A percentile compares a stretch with the other conserved stretches of the same genome.
Evolutionary conservation across 2,888 invertebrate genomes (phyloP).

Genomic region (Adela reaumurella): DNA sequence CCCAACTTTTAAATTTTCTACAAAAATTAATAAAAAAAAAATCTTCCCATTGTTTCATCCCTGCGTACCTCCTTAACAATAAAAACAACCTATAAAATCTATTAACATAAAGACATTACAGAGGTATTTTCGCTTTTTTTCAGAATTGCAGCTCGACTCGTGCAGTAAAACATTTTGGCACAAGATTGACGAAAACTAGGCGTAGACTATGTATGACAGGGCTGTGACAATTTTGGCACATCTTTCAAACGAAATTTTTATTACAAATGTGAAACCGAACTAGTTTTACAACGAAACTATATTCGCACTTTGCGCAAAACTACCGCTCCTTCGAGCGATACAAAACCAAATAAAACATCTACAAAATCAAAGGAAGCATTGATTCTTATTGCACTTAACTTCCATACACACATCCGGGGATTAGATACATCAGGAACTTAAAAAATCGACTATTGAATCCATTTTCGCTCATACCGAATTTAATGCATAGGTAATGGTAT

Average conservation of each 20-base stretch:
- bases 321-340: background rate
- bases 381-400: background rate
- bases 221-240: background rate
- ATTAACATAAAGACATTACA: constrained; percentile 44
- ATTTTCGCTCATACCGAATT: no score
- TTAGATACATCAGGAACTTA: no score
- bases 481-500: no score
- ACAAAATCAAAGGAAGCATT: background rate
- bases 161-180: background rate
- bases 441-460: no score
- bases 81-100: constrained; percentile 56
- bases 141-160: background rate
- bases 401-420: no score
- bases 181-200: background rate
- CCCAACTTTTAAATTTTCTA: constrained; percentile 22
- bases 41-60: constrained; percentile 18
- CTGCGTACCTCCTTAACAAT: constrained; percentile 50
- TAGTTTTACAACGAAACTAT: background rate
- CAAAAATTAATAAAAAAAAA: constrained; percentile 1
- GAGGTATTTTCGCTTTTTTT: constrained; percentile 21
- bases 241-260: no score
- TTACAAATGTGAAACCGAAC: no score
- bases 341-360: background rate
- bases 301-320: background rate
- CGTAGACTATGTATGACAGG: background rate